Percentiles rank a stretch among this genome's conserved stretches.
Conservation (phyloP, 2,113 vertebrate species). For the Pseudois nayaur region DNA sequence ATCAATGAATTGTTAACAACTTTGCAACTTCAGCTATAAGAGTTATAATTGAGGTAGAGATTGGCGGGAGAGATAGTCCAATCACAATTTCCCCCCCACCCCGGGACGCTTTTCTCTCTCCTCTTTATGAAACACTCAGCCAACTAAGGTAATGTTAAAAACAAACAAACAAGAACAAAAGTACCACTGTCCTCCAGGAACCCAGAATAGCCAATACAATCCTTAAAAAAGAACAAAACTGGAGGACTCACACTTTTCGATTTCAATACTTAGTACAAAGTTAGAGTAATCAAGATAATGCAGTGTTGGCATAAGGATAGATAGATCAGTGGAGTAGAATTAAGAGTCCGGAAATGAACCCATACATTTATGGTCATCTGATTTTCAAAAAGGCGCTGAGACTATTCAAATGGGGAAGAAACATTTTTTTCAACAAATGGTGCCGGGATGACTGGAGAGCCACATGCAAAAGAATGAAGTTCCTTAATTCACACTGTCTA, state of each 20-base stretch:
- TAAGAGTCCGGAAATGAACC: not conserved
- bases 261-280: not conserved
- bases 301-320: not conserved
- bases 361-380: not conserved
- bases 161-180: not conserved
- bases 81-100: not conserved
- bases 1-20: not conserved
- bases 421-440: not conserved
- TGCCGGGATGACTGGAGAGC: not conserved
- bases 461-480: not conserved
- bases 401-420: not conserved
- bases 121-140: not conserved
- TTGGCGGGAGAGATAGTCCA: not conserved
- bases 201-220: not conserved
- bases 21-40: not conserved
- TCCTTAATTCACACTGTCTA: not conserved
- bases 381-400: not conserved
- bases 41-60: not conserved
- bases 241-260: not conserved
- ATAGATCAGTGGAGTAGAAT: not conserved
- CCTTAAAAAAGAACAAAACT: not conserved
- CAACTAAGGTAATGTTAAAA: not conserved
- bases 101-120: not conserved
- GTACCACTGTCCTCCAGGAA: not conserved
- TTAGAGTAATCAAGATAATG: not conserved